phyloP scores from a whole-genome alignment of 1,140 invertebrate species.

The Rhagoletis zephyria region DNA sequence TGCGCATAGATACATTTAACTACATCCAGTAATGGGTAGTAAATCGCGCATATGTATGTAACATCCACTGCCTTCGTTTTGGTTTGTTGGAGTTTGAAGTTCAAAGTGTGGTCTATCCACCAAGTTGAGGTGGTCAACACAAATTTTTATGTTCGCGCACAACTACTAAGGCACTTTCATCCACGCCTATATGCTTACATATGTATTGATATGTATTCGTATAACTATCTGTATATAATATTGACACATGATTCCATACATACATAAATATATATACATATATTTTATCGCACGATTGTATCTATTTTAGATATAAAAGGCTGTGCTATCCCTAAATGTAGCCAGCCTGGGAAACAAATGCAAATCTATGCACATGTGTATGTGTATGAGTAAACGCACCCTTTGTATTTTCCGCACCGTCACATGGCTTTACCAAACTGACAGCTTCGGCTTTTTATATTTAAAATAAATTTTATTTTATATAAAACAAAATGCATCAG shows the following conservation, averaged over 20 bases:
- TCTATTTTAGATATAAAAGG: neutral
- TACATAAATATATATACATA: neutral
- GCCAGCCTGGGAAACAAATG: neutral
- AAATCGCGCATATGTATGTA: too few relatives aligned
- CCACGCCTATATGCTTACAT: neutral
- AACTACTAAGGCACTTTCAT: neutral
- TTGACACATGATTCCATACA: neutral
- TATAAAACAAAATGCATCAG: constrained; percentile 13
- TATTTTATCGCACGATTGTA: neutral
- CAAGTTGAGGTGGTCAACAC: neutral
- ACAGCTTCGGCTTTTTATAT: neutral
- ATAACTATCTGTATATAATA: too few relatives aligned
- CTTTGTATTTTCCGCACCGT: neutral
- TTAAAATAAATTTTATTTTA: constrained; percentile 44
- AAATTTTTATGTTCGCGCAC: neutral
- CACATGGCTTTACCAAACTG: neutral
- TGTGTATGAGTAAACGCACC: neutral
- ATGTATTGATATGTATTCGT: too few relatives aligned
- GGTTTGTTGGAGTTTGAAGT: too few relatives aligned
- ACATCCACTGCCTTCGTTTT: too few relatives aligned
- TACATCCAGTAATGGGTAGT: too few relatives aligned
- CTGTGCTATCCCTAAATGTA: constrained; percentile 21
- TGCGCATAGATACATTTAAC: too few relatives aligned
- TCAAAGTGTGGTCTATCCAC: neutral
- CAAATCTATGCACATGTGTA: neutral